These are phyloP conservation scores for Corythornis vintsioides DNA, from an alignment of 2,113 vertebrate genomes.

Conservation along the genomic window DNA sequence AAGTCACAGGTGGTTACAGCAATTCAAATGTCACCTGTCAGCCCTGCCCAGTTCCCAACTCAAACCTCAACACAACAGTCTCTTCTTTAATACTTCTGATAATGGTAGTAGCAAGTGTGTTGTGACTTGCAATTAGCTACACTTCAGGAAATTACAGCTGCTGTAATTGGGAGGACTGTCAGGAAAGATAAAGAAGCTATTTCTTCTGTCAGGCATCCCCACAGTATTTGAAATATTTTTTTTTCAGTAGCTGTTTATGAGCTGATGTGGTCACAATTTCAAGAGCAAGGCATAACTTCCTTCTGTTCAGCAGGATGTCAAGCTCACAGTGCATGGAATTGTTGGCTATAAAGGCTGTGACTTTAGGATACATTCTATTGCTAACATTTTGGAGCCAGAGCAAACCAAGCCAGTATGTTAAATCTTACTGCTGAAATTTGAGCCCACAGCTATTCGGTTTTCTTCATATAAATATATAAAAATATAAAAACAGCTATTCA, in stretches of 20 bases:
- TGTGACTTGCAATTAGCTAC: conserved; percentile 8
- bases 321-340: neutral
- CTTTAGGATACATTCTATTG: neutral
- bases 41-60: neutral
- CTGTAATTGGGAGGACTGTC: conserved; percentile 4
- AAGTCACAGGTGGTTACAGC: neutral
- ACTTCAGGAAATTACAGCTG: conserved; percentile 4
- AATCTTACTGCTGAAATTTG: neutral
- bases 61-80: neutral
- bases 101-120: neutral
- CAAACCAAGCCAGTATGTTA: neutral
- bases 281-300: conserved; percentile 25
- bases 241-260: conserved; percentile 22
- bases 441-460: conserved; percentile 1
- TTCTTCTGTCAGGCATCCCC: neutral
- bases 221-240: neutral
- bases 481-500: neutral
- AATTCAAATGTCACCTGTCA: neutral
- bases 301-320: conserved; percentile 3
- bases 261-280: conserved; percentile 23
- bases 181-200: conserved; percentile 17
- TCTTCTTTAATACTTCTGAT: neutral
- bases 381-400: neutral
- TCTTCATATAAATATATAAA: neutral
- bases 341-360: neutral